A percentile compares a stretch with the other conserved stretches of the same genome.
These are phyloP conservation scores for Cavia porcellus DNA, from an alignment of 2,113 vertebrate species.

Conservation along the genomic window DNA sequence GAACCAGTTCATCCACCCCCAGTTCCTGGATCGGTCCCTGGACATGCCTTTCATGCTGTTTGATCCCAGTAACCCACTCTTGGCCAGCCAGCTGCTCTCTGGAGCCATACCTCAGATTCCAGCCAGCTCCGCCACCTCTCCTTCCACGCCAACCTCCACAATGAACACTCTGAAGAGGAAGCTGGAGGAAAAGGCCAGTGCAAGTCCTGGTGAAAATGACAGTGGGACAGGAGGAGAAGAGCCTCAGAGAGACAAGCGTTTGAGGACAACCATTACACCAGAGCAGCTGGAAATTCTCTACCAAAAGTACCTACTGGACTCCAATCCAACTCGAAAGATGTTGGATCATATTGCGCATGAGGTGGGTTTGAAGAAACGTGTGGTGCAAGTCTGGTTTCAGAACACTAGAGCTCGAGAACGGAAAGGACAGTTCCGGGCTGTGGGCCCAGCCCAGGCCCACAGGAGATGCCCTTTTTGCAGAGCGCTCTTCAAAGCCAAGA, in stretches of 20 bases:
- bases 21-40: constrained; percentile 96
- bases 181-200: constrained; percentile 97
- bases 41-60: constrained; percentile 99
- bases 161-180: constrained; percentile 99
- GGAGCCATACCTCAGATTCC: constrained; percentile 97
- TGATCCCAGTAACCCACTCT: constrained; percentile 97
- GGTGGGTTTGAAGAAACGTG: constrained; percentile 98
- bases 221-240: constrained; percentile 97
- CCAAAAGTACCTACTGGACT: constrained; percentile 98
- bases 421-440: constrained; percentile 98
- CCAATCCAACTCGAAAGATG: constrained; percentile 99
- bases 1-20: constrained; percentile 99
- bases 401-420: constrained; percentile 98
- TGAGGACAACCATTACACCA: constrained; percentile 99
- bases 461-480: constrained; percentile 98
- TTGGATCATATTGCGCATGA: constrained; percentile 99
- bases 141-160: constrained; percentile 96
- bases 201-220: constrained; percentile 98
- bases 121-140: constrained; percentile 96
- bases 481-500: constrained; percentile 99
- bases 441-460: constrained; percentile 98
- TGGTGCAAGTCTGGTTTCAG: constrained; percentile 99
- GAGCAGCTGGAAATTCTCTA: constrained; percentile 99
- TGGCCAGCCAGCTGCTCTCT: constrained; percentile 96
- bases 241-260: constrained; percentile 97